Evolutionary conservation across 35 echinoderm and acorn worm genomes (phyloP), one percentile per base, ranked within the genome.

Genomic region (Amphiura filiformis): DNA sequence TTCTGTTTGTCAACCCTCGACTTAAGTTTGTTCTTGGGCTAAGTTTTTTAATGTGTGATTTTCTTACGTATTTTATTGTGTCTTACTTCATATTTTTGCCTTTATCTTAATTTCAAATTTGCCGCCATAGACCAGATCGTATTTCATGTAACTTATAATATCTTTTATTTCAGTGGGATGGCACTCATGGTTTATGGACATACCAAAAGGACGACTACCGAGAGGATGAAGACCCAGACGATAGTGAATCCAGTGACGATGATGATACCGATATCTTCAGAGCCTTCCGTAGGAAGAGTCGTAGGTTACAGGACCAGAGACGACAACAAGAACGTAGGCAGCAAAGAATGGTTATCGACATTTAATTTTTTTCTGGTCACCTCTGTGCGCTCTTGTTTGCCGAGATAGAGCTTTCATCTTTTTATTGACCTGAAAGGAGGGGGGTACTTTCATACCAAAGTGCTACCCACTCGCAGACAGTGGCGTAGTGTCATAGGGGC

Each of bases 241-340:
- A 82, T 1, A 84, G 82, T 38, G 81, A 81, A 13, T 49, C 49
- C n/a, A 78, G 42, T n/a, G n/a, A n/a, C 18, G 42, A 32, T 12
- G 86, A 88, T 75, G 91, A 93, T 15, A 77, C 84, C n/a, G 92
- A 93, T 44, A 87, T 86, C 36, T 94, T 87, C 31, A 42, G 38
- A 4, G 30, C 33, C 18, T 37, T 94, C 4, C 56, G 92, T 47
- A 89, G 82, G 36, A 28, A 22, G 32, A 85, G 91, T 34, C 76
- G 80, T 23, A 34, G 78, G 78, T 42, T 86, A 1, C n/a, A 56
- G 40, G 84, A 86, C 4, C 34, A 70, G 61, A 11, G 61, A 30
- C 11, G 26, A 26, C 1, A 11, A 70, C 9, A 23, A 23, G 61
- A 70, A 70, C 61, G 61, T 13, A 30, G 17, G 28, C 61, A 52